phyloP scores from a whole-genome alignment of 2,888 invertebrate genomes.

The Microctonus brassicae region DNA sequence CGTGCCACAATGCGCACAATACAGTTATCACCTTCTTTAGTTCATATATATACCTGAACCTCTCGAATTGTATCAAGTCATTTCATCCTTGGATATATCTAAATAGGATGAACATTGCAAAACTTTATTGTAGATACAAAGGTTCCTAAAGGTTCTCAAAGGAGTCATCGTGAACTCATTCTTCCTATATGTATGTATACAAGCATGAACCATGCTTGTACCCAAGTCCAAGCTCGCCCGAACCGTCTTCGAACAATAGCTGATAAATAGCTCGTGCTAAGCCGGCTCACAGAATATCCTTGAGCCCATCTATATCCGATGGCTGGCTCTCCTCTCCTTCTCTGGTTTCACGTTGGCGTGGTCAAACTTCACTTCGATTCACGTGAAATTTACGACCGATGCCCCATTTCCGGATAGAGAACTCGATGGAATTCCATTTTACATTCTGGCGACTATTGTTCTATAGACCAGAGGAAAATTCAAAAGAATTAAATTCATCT shows the following conservation, averaged over 20 bases:
- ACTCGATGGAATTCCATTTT: conserved; percentile 9
- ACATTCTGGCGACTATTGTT: background rate
- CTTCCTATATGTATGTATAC: too few species aligned
- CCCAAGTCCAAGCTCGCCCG: conserved; percentile 10
- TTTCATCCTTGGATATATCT: conserved; percentile 22
- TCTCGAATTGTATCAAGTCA: background rate
- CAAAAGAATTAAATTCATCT: background rate
- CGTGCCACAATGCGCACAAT: conserved; percentile 11
- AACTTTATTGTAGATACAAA: background rate
- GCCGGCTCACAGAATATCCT: conserved; percentile 44
- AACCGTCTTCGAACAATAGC: conserved; percentile 45
- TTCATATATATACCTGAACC: background rate
- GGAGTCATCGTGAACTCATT: conserved; percentile 30
- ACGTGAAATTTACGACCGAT: conserved; percentile 47
- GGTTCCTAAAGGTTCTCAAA: conserved; percentile 13
- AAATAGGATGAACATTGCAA: background rate
- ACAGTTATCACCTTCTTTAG: conserved; percentile 1
- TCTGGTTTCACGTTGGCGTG: background rate
- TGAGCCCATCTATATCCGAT: conserved; percentile 39
- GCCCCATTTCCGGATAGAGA: conserved; percentile 21
- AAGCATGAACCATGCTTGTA: conserved; percentile 8
- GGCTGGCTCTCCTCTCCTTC: conserved; percentile 37
- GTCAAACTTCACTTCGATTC: conserved; percentile 48
- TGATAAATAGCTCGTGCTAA: conserved; percentile 49
- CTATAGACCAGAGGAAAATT: background rate